Percentiles rank a stretch among this genome's conserved stretches.
phyloP scores from a whole-genome alignment of 2,888 invertebrate genomes.

The Mycogona germanica region DNA sequence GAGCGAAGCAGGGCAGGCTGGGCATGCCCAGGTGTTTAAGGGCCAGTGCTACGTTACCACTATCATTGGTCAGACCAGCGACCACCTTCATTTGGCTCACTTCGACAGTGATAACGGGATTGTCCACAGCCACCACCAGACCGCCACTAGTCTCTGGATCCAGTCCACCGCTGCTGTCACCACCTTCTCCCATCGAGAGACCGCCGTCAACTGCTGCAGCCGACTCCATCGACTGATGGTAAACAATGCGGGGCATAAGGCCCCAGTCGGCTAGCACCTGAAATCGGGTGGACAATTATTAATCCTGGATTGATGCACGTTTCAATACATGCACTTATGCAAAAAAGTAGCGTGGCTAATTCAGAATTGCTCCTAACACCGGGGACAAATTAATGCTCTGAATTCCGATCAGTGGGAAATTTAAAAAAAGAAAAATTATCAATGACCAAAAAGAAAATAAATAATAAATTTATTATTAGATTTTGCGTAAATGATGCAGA shows the following conservation, averaged over 20 bases:
- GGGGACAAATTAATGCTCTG: too few species aligned
- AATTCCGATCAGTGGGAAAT: too few species aligned
- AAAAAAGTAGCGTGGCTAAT: too few species aligned
- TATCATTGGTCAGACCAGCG: slow-evolving; percentile 7
- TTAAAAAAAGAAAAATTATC: too few species aligned
- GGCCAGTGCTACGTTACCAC: not conserved
- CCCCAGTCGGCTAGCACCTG: slow-evolving; percentile 8
- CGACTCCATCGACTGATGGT: not conserved
- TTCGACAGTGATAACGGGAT: slow-evolving; percentile 3
- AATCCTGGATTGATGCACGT: not conserved
- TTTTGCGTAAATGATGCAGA: too few species aligned
- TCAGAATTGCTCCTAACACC: too few species aligned
- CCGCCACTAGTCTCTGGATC: not conserved
- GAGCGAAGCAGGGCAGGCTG: not conserved
- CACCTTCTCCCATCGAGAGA: too few species aligned
- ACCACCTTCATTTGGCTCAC: slow-evolving; percentile 7
- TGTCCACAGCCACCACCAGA: not conserved
- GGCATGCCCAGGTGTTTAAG: slow-evolving; percentile 7
- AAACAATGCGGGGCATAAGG: slow-evolving; percentile 6
- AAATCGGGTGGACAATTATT: too few species aligned
- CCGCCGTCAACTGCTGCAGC: too few species aligned
- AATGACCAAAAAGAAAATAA: too few species aligned
- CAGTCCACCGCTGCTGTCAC: not conserved
- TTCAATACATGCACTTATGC: not conserved
- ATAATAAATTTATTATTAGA: too few species aligned